A percentile compares a stretch with the other conserved stretches of the same genome.
These are phyloP conservation scores for Todus mexicanus DNA, from an alignment of 2,797 vertebrate genomes.

Conservation along the genomic window DNA sequence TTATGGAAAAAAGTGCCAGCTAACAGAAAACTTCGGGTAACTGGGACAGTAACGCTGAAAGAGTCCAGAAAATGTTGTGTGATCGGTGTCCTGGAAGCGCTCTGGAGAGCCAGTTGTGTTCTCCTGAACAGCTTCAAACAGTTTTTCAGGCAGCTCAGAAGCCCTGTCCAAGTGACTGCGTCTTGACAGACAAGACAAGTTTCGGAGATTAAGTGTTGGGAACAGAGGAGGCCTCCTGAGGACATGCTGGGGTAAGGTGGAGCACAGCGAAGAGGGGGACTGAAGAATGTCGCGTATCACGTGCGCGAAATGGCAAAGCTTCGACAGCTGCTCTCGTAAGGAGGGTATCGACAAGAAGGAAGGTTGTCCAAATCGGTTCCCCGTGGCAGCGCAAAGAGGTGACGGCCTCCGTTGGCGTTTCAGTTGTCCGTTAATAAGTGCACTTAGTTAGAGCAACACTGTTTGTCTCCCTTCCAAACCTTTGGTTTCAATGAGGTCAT, in stretches of 20 bases:
- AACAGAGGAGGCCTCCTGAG: constrained; percentile 52
- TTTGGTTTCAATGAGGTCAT: neutral
- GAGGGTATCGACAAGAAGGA: neutral
- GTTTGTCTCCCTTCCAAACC: neutral
- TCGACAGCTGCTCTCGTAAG: neutral
- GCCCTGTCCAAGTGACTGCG: neutral
- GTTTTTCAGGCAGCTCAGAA: neutral
- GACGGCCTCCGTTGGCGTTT: neutral
- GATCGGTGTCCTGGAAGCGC: neutral
- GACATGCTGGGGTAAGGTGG: constrained; percentile 33
- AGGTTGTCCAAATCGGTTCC: neutral
- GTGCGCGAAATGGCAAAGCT: neutral
- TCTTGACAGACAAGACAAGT: constrained; percentile 64
- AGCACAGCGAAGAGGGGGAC: constrained; percentile 13
- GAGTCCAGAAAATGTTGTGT: neutral
- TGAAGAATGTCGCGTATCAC: constrained; percentile 47
- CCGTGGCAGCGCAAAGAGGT: neutral
- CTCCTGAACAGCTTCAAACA: neutral
- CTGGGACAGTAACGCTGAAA: neutral
- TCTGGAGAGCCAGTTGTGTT: neutral
- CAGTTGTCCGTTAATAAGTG: neutral
- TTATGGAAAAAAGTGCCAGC: neutral
- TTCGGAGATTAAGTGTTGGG: constrained; percentile 68
- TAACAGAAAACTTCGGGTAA: neutral
- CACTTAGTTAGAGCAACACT: neutral